phyloP scores from a whole-genome alignment of 2,113 vertebrate genomes.

The mouse (Mus musculus) region DNA sequence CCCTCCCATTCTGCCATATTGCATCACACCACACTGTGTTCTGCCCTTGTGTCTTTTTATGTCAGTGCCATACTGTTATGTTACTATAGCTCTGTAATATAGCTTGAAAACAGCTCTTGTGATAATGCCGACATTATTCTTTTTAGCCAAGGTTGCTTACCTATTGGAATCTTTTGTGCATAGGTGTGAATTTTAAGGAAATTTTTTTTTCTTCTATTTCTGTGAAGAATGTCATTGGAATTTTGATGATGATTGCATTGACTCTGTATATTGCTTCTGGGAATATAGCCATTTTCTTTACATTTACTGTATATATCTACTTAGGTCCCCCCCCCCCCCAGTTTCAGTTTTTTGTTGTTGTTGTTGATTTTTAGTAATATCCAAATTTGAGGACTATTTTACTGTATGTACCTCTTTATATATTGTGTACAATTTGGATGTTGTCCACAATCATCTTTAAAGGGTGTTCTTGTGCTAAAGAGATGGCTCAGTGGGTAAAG shows the following conservation, averaged over 20 bases:
- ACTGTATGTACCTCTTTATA: neutral
- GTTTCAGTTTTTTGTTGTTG: neutral
- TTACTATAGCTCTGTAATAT: neutral
- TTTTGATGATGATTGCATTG: neutral
- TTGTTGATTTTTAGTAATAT: neutral
- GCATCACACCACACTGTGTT: no score
- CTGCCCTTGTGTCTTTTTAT: neutral
- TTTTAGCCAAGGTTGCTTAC: neutral
- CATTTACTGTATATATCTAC: neutral
- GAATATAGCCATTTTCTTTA: neutral
- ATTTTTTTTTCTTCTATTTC: no score
- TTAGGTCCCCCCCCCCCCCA: no score
- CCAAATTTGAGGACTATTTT: neutral
- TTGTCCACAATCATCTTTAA: neutral
- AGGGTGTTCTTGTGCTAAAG: neutral
- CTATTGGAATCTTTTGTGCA: neutral
- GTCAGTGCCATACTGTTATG: neutral
- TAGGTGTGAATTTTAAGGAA: neutral
- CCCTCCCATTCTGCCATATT: neutral
- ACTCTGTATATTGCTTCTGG: neutral
- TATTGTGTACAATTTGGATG: neutral
- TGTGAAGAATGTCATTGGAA: neutral
- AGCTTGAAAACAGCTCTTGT: neutral
- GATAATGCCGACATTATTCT: neutral
- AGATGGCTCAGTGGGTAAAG: neutral